These are phyloP conservation scores for Ectropis grisescens DNA, from an alignment of 1,140 invertebrate genomes.

Conservation along the genomic window DNA sequence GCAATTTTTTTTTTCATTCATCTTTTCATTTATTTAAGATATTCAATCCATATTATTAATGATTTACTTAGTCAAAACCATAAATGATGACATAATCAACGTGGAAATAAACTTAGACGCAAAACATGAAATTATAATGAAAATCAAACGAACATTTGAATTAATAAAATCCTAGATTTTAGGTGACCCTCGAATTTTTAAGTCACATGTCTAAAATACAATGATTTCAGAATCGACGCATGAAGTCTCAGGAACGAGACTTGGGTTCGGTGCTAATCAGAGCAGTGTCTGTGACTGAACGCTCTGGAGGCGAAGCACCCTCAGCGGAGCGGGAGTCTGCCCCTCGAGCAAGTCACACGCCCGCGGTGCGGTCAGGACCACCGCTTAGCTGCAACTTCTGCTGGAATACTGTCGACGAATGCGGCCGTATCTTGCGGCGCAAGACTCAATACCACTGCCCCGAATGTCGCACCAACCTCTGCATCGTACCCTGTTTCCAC, in stretches of 20 bases:
- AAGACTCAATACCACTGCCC: conserved; percentile 92
- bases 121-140: too few relatives aligned
- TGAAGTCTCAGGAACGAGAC: conserved; percentile 23
- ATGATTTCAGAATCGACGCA: conserved; percentile 19
- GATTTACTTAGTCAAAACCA: too few relatives aligned
- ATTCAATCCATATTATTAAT: too few relatives aligned
- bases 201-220: too few relatives aligned
- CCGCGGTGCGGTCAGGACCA: conserved; percentile 82
- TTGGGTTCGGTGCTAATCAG: conserved; percentile 39
- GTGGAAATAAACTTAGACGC: too few relatives aligned
- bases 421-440: conserved; percentile 82
- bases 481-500: conserved; percentile 89
- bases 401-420: conserved; percentile 88
- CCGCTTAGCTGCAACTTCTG: conserved; percentile 89
- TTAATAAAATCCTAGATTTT: too few relatives aligned
- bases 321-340: conserved; percentile 16
- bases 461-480: conserved; percentile 88
- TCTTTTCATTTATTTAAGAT: too few relatives aligned
- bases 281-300: conserved; percentile 29
- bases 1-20: too few relatives aligned
- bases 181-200: too few relatives aligned
- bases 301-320: conserved; percentile 13
- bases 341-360: conserved; percentile 75
- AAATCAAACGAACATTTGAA: too few relatives aligned
- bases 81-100: too few relatives aligned